A percentile compares a stretch with the other conserved stretches of the same genome.
These are phyloP conservation scores for Octonoba sinensis DNA, from an alignment of 2,888 invertebrate species.

Conservation along the genomic window DNA sequence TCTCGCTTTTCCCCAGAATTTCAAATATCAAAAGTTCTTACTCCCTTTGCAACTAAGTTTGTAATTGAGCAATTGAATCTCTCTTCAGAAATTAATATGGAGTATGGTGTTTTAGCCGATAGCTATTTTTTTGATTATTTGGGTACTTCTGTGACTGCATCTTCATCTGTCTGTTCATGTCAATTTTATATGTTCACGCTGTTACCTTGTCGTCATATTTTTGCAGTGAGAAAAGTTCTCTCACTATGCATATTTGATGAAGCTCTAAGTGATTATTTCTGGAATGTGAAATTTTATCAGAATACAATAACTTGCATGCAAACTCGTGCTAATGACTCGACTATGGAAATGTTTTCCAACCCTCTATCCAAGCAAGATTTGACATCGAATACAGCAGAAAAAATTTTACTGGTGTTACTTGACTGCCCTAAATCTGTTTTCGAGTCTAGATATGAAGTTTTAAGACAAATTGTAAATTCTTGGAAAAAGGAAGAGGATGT, in stretches of 20 bases:
- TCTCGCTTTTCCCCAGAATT: conserved; percentile 44
- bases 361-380: too few species aligned
- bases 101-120: conserved; percentile 26
- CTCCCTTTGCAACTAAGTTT: conserved; percentile 48
- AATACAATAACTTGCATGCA: conserved; percentile 19
- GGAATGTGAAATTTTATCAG: conserved; percentile 48
- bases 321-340: not conserved
- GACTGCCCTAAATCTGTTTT: conserved; percentile 12
- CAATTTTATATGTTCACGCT: conserved; percentile 34
- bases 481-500: conserved; percentile 37
- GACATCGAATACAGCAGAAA: too few species aligned
- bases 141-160: conserved; percentile 29
- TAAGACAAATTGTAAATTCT: conserved; percentile 22
- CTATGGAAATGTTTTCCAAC: too few species aligned
- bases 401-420: not conserved
- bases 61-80: conserved; percentile 47
- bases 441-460: conserved; percentile 9
- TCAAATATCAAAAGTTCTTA: conserved; percentile 46
- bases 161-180: conserved; percentile 37
- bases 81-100: conserved; percentile 38
- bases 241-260: conserved; percentile 35
- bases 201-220: conserved; percentile 53
- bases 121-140: conserved; percentile 44
- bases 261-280: conserved; percentile 9
- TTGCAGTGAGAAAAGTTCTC: conserved; percentile 44